Evolutionary conservation across 2,113 vertebrate genomes (phyloP), one percentile per base, ranked within the genome.

Genomic region (Emydocephalus ijimae): DNA sequence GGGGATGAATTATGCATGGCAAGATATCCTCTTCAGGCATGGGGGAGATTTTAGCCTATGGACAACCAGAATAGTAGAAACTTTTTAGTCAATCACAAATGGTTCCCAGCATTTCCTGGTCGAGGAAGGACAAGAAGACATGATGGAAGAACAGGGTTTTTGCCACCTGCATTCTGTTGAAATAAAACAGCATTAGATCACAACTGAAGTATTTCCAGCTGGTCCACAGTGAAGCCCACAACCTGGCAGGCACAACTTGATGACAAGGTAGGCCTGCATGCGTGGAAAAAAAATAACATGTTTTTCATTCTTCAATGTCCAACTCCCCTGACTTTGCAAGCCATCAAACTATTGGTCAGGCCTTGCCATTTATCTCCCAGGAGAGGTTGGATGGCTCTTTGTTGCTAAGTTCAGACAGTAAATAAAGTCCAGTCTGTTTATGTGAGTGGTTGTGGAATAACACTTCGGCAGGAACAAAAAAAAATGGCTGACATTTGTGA

Each of bases 81-180:
- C 15, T 3, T 81, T 81, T 34, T 18, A 85, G 88, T 20, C 69
- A 74, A 57, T 26, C 86, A 91, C 61, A 59, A 81, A 14, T 2
- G 21, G 55, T 14, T 61, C 48, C 89, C 90, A 91, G 23, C 54
- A 18, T 93, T 93, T 93, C 93, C 87, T 86, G 93, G 93, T 55
- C 12, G 5, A 0, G 3, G 12, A 52, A 86, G 24, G 74, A 26
- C 24, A 48, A 61, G 18, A 20, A 86, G 55, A 54, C 10, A 12
- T 52, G n/a, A 48, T 55, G 90, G 90, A 69, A 89, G 39, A 45
- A 23, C 61, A 43, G 18, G 0, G 0, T 61, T 34, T 48, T n/a
- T 89, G 56, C 24, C 69, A 85, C 87, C 29, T 43, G 64, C 45
- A 7, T 11, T 3, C 29, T 21, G n/a, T 23, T 15, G 29, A 81